Evolutionary conservation across 2,113 vertebrate genomes (phyloP).

Genomic region (Phaethon lepturus): DNA sequence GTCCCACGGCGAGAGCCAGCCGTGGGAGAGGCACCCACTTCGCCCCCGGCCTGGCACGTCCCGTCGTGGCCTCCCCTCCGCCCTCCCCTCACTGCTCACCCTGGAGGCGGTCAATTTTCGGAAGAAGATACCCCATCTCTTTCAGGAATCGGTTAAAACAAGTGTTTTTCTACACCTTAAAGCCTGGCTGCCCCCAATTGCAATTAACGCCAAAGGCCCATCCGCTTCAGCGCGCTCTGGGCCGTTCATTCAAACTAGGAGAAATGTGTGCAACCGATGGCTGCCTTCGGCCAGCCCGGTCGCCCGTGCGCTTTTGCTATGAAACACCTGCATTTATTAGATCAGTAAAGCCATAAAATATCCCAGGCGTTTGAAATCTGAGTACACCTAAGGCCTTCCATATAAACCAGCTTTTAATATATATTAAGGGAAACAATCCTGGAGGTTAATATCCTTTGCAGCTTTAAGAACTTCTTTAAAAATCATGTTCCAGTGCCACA

Average conservation of each 20-base stretch:
- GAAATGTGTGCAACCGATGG: background rate
- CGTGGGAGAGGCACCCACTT: background rate
- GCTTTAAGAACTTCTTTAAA: conserved; percentile 2
- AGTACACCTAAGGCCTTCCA: conserved; percentile 11
- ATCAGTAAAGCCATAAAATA: background rate
- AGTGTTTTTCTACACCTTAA: background rate
- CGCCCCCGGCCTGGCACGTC: background rate
- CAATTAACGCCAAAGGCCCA: background rate
- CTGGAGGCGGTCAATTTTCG: background rate
- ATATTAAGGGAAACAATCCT: conserved; percentile 35
- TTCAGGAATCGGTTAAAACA: background rate
- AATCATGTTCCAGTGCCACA: background rate
- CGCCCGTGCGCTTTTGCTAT: conserved; percentile 12
- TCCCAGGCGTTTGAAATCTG: conserved; percentile 34
- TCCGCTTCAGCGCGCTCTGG: background rate
- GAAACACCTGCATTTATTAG: conserved; percentile 48
- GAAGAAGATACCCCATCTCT: background rate
- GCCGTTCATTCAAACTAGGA: background rate
- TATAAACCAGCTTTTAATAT: conserved; percentile 35
- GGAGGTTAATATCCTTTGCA: conserved; percentile 29
- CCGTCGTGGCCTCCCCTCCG: fast-evolving
- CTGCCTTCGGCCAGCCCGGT: background rate
- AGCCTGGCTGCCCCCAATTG: background rate
- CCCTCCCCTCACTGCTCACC: background rate
- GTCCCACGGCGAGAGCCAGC: conserved; percentile 2